A percentile compares a stretch with the other conserved stretches of the same genome.
Evolutionary conservation across 2,797 vertebrate genomes (phyloP).

Genomic region (Anguilla obscura): DNA sequence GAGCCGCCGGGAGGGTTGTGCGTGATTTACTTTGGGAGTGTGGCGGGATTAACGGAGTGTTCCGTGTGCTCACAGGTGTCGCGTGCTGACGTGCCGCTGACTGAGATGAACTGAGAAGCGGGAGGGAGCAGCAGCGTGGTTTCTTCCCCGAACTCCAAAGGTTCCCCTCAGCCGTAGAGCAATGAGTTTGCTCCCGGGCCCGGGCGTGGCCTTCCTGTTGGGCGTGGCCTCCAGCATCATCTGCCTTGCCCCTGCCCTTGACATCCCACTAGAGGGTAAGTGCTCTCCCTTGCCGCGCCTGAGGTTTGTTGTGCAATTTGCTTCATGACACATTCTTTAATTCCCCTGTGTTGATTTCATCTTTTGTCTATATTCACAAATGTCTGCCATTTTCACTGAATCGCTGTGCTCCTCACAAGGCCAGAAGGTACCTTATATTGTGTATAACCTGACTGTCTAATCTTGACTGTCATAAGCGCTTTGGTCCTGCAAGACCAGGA

Average conservation of each 20-base stretch:
- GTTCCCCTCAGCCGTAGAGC: constrained; percentile 46
- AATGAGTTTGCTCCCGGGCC: constrained; percentile 65
- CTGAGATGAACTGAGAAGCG: constrained; percentile 70
- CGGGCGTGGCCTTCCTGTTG: constrained; percentile 49
- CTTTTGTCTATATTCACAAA: neutral
- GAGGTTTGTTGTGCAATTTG: neutral
- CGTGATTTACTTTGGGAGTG: constrained; percentile 52
- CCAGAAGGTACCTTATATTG: neutral
- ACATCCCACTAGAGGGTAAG: constrained; percentile 78
- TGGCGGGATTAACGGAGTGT: constrained; percentile 56
- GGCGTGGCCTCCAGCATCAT: constrained; percentile 56
- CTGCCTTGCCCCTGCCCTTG: constrained; percentile 53
- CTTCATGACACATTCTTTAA: neutral
- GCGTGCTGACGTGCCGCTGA: constrained; percentile 49
- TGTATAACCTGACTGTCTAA: neutral
- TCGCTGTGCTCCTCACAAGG: neutral
- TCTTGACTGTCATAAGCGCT: neutral
- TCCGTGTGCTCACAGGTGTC: constrained; percentile 60
- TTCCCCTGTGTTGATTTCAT: neutral
- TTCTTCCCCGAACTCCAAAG: constrained; percentile 47
- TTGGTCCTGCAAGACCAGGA: neutral
- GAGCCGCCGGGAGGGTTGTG: constrained; percentile 53
- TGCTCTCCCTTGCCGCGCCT: neutral
- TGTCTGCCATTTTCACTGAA: neutral
- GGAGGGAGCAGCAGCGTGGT: constrained; percentile 48